Base-by-base conservation (phyloP, 2,888 invertebrate species). In the Xanthia togata region DNA sequence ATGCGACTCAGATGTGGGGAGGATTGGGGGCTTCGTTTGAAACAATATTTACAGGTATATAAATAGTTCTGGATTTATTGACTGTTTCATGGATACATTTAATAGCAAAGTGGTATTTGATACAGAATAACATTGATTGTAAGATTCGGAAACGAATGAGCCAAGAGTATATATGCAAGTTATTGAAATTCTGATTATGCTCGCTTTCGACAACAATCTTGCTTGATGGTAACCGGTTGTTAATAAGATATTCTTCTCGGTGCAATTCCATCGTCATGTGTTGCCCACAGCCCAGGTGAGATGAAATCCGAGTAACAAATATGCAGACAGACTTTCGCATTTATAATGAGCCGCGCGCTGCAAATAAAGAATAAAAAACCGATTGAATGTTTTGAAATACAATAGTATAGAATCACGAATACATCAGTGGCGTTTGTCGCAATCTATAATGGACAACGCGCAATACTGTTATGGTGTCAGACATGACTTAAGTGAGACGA, bases 401-500 rank as follows among this genome's bases (percentile, higher is more conserved):
- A 85, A 85, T 77, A 75, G 75, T 76, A 80, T 76, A 74, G 72
- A 79, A 88, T 70, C 80, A 83, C 71, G 83, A 84, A 83, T 86
- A 84, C 82, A 87, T 81, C 78, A 81, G 82, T 77, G 78, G 81
- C 76, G 78, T 77, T 82, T 88, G 83, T 86, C 85, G 87, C 85
- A 89, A 88, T 85, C 74, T 75, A 78, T 76, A 84, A 86, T 87
- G 73, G 82, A 82, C 80, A 86, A 80, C 74, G 82, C 77, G 86
- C 88, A 87, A 89, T 83, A 81, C 88, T 84, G 87, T 84, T 87
- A 88, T 88, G 84, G 84, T 82, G 83, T 84, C 81, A 83, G 87
- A 84, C 87, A 84, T 87, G 86, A 88, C 87, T 84, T 84, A 88
- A 90, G 87, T 81, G 89, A 83, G 85, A 86, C 90, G 86, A 91